Percentiles rank a stretch among this genome's conserved stretches.
Conservation (phyloP, 2,888 invertebrate genomes). For the Carterocephalus palaemon region DNA sequence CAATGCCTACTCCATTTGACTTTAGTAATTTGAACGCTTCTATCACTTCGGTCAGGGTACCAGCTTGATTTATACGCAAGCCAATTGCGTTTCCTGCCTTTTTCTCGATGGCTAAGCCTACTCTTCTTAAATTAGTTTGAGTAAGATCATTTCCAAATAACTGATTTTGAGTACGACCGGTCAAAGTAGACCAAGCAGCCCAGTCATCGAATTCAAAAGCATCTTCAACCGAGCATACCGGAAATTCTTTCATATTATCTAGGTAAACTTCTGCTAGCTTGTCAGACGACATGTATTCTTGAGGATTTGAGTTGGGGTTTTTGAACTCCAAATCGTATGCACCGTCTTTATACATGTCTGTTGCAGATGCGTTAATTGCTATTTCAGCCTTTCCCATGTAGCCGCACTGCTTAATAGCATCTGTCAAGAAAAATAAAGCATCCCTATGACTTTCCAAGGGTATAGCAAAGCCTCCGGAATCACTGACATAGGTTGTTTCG, state of each 20-base stretch:
- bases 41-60: constrained; percentile 97
- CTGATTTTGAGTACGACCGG: constrained; percentile 84
- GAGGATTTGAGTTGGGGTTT: constrained; percentile 92
- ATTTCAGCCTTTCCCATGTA: constrained; percentile 95
- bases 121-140: constrained; percentile 92
- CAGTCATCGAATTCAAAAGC: constrained; percentile 99
- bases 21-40: constrained; percentile 94
- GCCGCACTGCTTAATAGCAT: constrained; percentile 95
- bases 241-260: constrained; percentile 92
- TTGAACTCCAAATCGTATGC: constrained; percentile 98
- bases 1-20: constrained; percentile 94
- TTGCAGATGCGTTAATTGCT: constrained; percentile 98
- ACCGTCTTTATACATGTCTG: constrained; percentile 93
- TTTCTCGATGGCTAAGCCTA: constrained; percentile 94
- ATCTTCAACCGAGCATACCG: constrained; percentile 97
- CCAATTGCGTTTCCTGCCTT: constrained; percentile 96
- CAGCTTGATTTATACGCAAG: constrained; percentile 98
- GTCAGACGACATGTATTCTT: constrained; percentile 88
- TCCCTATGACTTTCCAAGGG: constrained; percentile 97
- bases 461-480: constrained; percentile 98
- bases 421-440: constrained; percentile 88
- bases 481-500: constrained; percentile 95
- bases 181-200: constrained; percentile 93
- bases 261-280: constrained; percentile 92
- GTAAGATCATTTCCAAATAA: constrained; percentile 96